Base-by-base conservation (phyloP, 2,888 invertebrate species). In the Drosophila pseudotakahashii region DNA sequence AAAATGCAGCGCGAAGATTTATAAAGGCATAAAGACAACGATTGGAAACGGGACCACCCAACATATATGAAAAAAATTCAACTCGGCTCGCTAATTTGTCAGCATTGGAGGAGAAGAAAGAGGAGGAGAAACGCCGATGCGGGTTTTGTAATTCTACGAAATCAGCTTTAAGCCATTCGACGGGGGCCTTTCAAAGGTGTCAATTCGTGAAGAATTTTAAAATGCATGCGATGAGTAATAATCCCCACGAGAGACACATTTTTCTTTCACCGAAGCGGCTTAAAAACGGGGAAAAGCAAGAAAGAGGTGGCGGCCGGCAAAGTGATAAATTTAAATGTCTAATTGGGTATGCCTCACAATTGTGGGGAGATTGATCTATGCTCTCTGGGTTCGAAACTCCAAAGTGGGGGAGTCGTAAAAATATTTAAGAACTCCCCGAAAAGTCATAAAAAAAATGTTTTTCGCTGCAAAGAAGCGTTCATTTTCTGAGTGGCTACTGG, bases 191-290 rank as follows among this genome's bases (percentile, higher is more conserved):
- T 53, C 44, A 63, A 51, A 85, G 89, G 88, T 85, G 85, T 87
- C 85, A 89, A 85, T 89, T 77, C 82, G 88, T 71, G 68, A 81
- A 76, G 74, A 73, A 75, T 80, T 83, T 66, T 69, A 55, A 70
- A 81, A 88, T 75, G 85, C 76, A 81, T 73, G 82, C 83, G 86
- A 86, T 83, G 82, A 84, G 77, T 85, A 88, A 88, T 88, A 88
- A 80, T 69, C 69, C 64, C 63, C 63, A 37, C 32, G n/a, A 19
- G 44, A 62, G 34, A 73, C 67, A 52, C 41, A 58, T 59, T 50
- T 66, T 41, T 66, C 52, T 62, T 75, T 53, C 37, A 62, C 69
- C 61, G 51, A 62, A 68, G 52, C 61, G 58, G 58, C 75, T 70
- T 61, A 55, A 54, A 51, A 50, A 14, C 50, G 37, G 13, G 54